Conservation (phyloP, 2,888 invertebrate genomes). For the Scrobipalpa atriplicella region DNA sequence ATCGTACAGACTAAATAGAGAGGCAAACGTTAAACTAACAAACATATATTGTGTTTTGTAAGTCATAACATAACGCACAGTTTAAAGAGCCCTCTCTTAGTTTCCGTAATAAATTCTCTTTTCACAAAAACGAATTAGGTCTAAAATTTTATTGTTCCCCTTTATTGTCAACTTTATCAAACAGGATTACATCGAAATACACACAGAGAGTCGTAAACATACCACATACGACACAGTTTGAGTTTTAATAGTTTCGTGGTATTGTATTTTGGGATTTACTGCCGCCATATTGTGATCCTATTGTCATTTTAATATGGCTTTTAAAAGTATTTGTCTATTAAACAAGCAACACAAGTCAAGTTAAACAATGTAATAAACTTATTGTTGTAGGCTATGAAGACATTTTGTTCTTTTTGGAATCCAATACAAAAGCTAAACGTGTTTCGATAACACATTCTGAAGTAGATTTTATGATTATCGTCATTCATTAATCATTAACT, state of each 20-base stretch:
- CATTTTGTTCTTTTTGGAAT: too few relatives aligned
- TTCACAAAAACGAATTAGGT: conserved; percentile 66
- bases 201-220: conserved; percentile 56
- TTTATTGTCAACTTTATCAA: conserved; percentile 67
- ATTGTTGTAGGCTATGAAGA: too few relatives aligned
- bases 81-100: conserved; percentile 35
- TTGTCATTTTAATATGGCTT: conserved; percentile 44
- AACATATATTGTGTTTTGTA: too few relatives aligned
- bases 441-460: too few relatives aligned
- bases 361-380: too few relatives aligned
- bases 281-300: conserved; percentile 49
- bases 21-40: too few relatives aligned
- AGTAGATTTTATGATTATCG: too few relatives aligned
- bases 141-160: conserved; percentile 64
- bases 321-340: conserved; percentile 6
- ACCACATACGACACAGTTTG: conserved; percentile 47
- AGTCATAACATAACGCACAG: neutral
- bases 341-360: neutral
- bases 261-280: conserved; percentile 55
- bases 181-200: conserved; percentile 56
- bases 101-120: conserved; percentile 62
- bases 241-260: conserved; percentile 52
- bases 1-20: too few relatives aligned
- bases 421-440: too few relatives aligned
- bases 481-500: too few relatives aligned